Percentiles rank a stretch among this genome's conserved stretches.
phyloP scores from a whole-genome alignment of 2,113 vertebrate genomes.

The Phalacrocorax aristotelis region DNA sequence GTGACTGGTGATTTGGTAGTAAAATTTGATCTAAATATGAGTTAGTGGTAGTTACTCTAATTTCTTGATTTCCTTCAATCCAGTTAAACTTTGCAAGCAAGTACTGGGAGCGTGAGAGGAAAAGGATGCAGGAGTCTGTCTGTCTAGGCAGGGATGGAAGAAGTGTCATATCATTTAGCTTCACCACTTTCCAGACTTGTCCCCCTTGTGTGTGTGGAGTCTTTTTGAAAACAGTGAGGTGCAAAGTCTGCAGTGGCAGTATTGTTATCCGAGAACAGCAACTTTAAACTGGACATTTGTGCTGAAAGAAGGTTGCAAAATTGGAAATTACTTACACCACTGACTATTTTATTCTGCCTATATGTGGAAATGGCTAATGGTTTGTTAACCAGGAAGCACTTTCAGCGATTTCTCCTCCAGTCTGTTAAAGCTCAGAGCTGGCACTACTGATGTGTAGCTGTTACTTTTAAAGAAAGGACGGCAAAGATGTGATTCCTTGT shows the following conservation, averaged over 20 bases:
- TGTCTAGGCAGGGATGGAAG: background rate
- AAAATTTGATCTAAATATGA: background rate
- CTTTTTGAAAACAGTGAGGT: background rate
- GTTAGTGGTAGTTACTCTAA: background rate
- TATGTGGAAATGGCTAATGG: background rate
- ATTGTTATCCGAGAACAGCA: background rate
- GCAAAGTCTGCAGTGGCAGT: background rate
- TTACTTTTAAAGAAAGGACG: background rate
- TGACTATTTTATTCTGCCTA: background rate
- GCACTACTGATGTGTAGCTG: background rate
- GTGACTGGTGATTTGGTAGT: background rate
- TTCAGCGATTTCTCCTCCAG: background rate
- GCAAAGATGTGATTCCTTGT: background rate
- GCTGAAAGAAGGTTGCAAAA: background rate
- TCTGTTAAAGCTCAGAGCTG: background rate
- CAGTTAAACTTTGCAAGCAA: background rate
- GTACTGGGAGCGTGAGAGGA: background rate
- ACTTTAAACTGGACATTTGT: background rate
- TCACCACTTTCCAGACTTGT: background rate
- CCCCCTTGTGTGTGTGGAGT: background rate
- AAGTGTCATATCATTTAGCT: background rate
- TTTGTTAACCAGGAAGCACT: constrained; percentile 5
- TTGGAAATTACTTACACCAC: background rate
- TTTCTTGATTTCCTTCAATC: background rate
- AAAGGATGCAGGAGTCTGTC: background rate